These are phyloP conservation scores for Enteromius viviparus DNA, from an alignment of 2,797 vertebrate species.

Conservation along the genomic window DNA sequence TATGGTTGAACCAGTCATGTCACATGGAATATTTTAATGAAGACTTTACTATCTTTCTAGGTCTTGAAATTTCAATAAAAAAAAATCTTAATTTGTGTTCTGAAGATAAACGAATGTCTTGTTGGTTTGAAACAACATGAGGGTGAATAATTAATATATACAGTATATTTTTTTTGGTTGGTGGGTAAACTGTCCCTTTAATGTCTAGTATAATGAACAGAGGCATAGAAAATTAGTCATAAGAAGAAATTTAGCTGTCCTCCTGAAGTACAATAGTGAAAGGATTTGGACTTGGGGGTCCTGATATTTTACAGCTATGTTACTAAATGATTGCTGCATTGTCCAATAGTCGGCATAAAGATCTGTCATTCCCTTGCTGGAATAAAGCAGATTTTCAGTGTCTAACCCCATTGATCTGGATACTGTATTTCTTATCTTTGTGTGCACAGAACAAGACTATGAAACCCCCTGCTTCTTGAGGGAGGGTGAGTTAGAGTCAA, in stretches of 20 bases:
- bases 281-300: constrained; percentile 37
- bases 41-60: neutral
- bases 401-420: constrained; percentile 15
- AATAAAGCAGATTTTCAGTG: constrained; percentile 8
- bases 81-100: neutral
- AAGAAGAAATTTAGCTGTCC: neutral
- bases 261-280: constrained; percentile 19
- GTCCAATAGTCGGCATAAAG: constrained; percentile 27
- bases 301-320: constrained; percentile 35
- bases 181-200: too few relatives aligned
- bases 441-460: constrained; percentile 11
- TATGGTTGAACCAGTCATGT: neutral
- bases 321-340: constrained; percentile 35
- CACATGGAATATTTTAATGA: neutral
- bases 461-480: neutral
- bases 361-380: neutral
- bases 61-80: neutral
- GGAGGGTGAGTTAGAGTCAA: neutral
- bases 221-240: constrained; percentile 6
- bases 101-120: too few relatives aligned
- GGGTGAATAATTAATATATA: neutral
- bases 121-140: neutral
- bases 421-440: constrained; percentile 27
- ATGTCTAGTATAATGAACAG: constrained; percentile 19
- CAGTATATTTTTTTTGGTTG: too few relatives aligned